phyloP scores from a whole-genome alignment of 2,888 invertebrate genomes.

The Drosophila buzzatii region DNA sequence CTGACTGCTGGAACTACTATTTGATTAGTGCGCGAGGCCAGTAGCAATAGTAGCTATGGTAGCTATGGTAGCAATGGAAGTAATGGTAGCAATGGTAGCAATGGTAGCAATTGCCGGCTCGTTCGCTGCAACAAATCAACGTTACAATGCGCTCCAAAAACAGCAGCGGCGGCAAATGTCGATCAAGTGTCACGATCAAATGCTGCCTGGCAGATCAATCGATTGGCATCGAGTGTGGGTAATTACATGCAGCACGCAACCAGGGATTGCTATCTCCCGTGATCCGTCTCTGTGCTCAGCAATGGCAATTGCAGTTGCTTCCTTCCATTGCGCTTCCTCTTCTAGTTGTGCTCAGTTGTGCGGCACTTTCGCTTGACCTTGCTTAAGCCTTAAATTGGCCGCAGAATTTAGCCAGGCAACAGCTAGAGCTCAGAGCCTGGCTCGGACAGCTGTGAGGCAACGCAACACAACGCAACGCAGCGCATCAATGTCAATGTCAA shows the following conservation, averaged over 20 bases:
- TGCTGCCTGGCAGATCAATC: conserved; percentile 76
- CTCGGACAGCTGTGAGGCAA: conserved; percentile 29
- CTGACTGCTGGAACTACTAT: conserved; percentile 52
- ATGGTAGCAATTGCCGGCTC: conserved; percentile 24
- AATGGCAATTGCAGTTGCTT: conserved; percentile 9
- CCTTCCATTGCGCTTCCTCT: not conserved
- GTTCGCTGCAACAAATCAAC: conserved; percentile 29
- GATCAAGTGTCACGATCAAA: conserved; percentile 83
- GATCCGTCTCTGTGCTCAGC: not conserved
- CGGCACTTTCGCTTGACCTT: conserved; percentile 68
- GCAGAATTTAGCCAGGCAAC: conserved; percentile 46
- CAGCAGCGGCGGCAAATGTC: conserved; percentile 83
- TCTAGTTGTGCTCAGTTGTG: conserved; percentile 15
- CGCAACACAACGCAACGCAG: conserved; percentile 29
- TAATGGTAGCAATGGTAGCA: not conserved
- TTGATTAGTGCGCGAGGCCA: conserved; percentile 72
- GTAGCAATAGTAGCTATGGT: conserved; percentile 37
- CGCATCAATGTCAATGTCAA: conserved; percentile 69
- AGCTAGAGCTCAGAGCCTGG: not conserved
- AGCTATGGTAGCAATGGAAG: conserved; percentile 22
- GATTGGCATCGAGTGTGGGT: conserved; percentile 55
- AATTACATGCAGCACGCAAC: conserved; percentile 74
- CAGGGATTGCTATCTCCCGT: conserved; percentile 12
- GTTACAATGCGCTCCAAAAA: conserved; percentile 44
- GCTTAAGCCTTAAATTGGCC: conserved; percentile 55